Evolutionary conservation across 1,140 invertebrate genomes (phyloP), one percentile per base, ranked within the genome.

Genomic region (Ceratosolen solmsi): DNA sequence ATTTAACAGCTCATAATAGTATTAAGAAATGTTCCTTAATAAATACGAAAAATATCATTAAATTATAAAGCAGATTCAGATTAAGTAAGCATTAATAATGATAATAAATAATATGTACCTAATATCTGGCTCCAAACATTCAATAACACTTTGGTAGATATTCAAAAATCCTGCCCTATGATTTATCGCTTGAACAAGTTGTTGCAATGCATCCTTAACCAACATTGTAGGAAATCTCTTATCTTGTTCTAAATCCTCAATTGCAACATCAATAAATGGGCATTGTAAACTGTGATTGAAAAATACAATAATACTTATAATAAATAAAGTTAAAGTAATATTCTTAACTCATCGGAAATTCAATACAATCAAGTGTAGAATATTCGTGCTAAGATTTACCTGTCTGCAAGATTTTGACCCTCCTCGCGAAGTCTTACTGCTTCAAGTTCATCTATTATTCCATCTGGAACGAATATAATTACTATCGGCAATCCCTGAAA

Each of bases 401-500:
- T 97, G 87, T 97, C 96, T 70, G 97, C 96, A 49, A 98, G 93
- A 91, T 95, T 96, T 90, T 97, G 96, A 7, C 97, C 98, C 89
- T 98, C 97, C 86, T 97, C 96, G 80, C 96, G 94, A 49, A 99
- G 92, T 86, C 95, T 94, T 78, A 95, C 92, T 13, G 95, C 92
- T 89, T 98, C 97, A 85, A 96, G 95, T 88, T 98, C 96, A 86
- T 96, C 95, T 84, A 97, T 94, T 84, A 94, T 93, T 46, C 95
- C 93, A 89, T 98, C 96, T 87, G 97, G 96, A 74, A 97, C 94
- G 90, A 98, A 97, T 89, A 98, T 94, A 84, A 98, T 94, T 41
- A 98, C 96, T 85, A 98, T 95, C 1, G 97, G 97, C 83, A 98
- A 92, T 83, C 97, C 96, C 91, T 97, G 93, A 88, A 97, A 96